A percentile compares a stretch with the other conserved stretches of the same genome.
These are phyloP conservation scores for Caenorhabditis latens DNA, from an alignment of 1,140 invertebrate species.

Conservation along the genomic window DNA sequence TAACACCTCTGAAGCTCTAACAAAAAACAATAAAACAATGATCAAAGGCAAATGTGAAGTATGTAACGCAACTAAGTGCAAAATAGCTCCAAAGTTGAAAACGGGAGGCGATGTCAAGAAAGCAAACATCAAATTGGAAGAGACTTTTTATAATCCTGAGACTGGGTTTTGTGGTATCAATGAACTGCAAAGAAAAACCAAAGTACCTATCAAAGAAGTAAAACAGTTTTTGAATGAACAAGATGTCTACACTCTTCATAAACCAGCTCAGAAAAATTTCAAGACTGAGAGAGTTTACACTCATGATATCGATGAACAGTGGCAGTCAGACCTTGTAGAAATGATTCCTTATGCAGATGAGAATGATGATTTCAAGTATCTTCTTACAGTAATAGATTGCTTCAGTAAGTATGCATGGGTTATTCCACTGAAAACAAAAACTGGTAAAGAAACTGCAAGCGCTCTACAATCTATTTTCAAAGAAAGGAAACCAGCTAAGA, in stretches of 20 bases:
- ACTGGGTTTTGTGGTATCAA: slow-evolving; percentile 59
- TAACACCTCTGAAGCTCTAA: too few relatives aligned
- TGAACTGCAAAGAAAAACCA: slow-evolving; percentile 56
- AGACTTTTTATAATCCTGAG: slow-evolving; percentile 62
- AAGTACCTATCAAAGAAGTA: slow-evolving; percentile 41
- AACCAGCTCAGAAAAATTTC: slow-evolving; percentile 59
- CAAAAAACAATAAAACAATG: too few relatives aligned
- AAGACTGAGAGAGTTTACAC: slow-evolving; percentile 65
- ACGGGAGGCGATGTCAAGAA: too few relatives aligned
- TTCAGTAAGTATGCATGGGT: slow-evolving; percentile 80
- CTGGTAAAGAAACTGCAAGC: slow-evolving; percentile 67
- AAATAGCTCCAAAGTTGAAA: too few relatives aligned
- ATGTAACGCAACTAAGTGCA: too few relatives aligned
- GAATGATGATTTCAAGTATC: slow-evolving; percentile 79
- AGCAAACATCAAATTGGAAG: too few relatives aligned
- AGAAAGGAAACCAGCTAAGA: slow-evolving; percentile 76
- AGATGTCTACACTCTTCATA: slow-evolving; percentile 64
- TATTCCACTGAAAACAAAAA: slow-evolving; percentile 79
- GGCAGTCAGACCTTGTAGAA: slow-evolving; percentile 78
- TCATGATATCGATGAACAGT: slow-evolving; percentile 76
- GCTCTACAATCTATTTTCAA: slow-evolving; percentile 73
- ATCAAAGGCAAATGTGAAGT: too few relatives aligned
- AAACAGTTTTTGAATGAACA: slow-evolving; percentile 61
- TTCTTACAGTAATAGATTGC: slow-evolving; percentile 79
- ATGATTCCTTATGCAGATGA: slow-evolving; percentile 73